Evolutionary conservation across 2,888 invertebrate genomes (phyloP), one percentile per base, ranked within the genome.

Genomic region (Melieria crassipennis): DNA sequence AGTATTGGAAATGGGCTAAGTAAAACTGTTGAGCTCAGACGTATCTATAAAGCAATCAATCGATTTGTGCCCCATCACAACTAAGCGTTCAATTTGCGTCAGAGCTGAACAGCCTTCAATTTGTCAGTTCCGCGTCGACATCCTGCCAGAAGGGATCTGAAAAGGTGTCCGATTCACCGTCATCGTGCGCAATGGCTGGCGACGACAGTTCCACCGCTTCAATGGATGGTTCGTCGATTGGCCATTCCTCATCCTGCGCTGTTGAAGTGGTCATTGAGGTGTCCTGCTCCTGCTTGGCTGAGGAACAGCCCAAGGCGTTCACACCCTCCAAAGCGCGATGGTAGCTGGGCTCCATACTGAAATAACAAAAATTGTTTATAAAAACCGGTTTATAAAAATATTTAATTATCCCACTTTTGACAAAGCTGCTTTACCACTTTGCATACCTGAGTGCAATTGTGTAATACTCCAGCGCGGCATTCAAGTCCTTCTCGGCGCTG

Each of bases 111-210:
- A 9, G 43, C 6, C 9, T 43, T 71, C 78, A 80, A 72, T 81
- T 83, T 9, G 81, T 88, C 46, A 89, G 86, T 77, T 90, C 90
- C n/a, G 89, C 87, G 79, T 90, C 90, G 82, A 89, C 88, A 79
- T 90, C 90, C n/a, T 89, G 89, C 90, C 90, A 90, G 57, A 90
- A 88, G 42, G 89, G 89, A 79, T 90, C 90, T 0, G 89, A 89
- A 66, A 82, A 81, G 4, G 81, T 76, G 81, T 90, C 90, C 57
- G 89, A 89, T 45, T 88, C 89, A 43, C 87, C 88, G 67, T 89
- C 88, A 75, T 83, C 82, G 56, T 81, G 80, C 4, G 76, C 79
- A 16, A 75, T 78, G 5, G 88, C 87, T 48, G 85, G 83, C 9
- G 86, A 81, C 7, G 85, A 83, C 30, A 84, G 79, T 43, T 85